These are phyloP conservation scores for Leucoraja erinaceus DNA, from an alignment of 2,113 vertebrate species.

Conservation along the genomic window DNA sequence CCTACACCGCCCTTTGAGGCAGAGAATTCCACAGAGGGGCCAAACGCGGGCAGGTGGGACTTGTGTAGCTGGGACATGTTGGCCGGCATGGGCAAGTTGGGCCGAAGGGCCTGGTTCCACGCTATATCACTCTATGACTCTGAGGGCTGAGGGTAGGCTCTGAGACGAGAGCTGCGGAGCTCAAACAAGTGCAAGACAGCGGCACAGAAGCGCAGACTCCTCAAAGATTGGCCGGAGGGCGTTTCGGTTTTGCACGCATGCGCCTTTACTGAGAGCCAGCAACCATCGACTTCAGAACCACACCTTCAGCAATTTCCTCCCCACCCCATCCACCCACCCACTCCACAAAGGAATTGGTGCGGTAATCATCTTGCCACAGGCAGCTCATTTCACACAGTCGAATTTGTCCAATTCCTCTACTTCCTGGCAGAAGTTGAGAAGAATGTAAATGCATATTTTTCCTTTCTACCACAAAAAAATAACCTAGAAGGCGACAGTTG, in stretches of 20 bases:
- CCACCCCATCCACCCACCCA: no score
- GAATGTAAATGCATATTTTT: constrained; percentile 13
- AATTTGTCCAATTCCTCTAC: not conserved
- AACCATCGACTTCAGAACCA: not conserved
- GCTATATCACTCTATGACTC: no score
- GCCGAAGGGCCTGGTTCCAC: no score
- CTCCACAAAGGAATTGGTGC: not conserved
- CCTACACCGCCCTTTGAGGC: no score
- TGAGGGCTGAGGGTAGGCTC: not conserved
- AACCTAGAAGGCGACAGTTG: not conserved
- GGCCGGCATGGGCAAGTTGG: no score
- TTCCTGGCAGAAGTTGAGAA: constrained; percentile 9
- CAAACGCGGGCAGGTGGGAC: no score
- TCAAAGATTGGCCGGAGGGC: not conserved
- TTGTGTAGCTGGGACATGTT: no score
- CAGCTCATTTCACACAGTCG: not conserved
- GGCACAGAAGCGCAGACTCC: not conserved
- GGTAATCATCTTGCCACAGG: constrained; percentile 28
- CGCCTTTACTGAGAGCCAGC: not conserved
- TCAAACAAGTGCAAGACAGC: no score
- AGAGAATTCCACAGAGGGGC: no score
- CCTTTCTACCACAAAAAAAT: not conserved
- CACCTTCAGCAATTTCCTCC: not conserved
- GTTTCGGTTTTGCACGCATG: not conserved
- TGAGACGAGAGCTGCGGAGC: not conserved